Evolutionary conservation across 23 tunicate species (phyloP), one percentile per base, ranked within the genome.

Genomic region (Halocynthia aurantium): DNA sequence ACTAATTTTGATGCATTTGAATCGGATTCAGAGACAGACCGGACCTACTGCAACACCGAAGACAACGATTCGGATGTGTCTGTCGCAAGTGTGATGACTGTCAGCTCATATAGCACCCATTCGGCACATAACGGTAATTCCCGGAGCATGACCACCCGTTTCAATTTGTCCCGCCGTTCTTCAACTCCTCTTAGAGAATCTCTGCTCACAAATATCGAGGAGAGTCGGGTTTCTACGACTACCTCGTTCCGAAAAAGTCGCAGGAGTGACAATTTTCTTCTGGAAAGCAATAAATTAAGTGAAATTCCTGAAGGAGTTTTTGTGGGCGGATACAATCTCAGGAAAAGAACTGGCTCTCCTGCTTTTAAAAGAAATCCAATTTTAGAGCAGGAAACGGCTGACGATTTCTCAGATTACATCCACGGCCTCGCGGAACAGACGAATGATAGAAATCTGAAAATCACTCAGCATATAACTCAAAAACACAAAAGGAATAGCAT

Each of bases 261-360:
- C 22, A 74, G 78, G 50, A 51, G 60, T 10, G 31, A 54, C 17
- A 54, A 54, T 53, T 8, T 64, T 51, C 31, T 53, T 13, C 19
- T 74, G 13, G 63, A 74, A 5, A 64, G 56, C 10, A 74, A 64
- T 53, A 18, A 18, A 50, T 20, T 64, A 10, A 8, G 19, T 11
- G 44, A 21, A 7, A 11, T n/a, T 67, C 55, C 57, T 18, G 70
- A 84, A 80, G 84, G 88, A 58, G 85, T 89, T 12, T 70, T 84
- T 10, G 86, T 89, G 22, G 88, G 96, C n/a, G 88, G 88, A 10
- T 69, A 89, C 60, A 89, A 80, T 67, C 73, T 89, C 13, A 82
- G 96, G 6, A 57, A 81, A 44, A 85, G 96, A 11, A 52, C 81
- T 44, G 75, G 51, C 31, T 55, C 81, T 7, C 70, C 62, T 8